Evolutionary conservation across 2,888 invertebrate species (phyloP).

Genomic region (Aporophyla lueneburgensis): DNA sequence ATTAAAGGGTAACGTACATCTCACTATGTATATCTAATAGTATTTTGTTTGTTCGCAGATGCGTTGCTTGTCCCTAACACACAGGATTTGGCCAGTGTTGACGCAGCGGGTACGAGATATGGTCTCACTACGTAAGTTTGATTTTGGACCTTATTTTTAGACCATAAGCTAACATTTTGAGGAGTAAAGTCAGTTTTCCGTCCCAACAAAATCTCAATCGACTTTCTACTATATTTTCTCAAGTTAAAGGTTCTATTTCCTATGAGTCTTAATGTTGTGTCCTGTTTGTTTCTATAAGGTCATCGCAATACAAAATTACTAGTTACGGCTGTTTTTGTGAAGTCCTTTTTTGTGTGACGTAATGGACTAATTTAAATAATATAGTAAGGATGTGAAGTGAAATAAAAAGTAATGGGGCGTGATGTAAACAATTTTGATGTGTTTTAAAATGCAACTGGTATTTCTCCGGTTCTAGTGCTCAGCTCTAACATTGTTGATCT

Average conservation of each 20-base stretch:
- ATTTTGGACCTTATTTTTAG: constrained; percentile 66
- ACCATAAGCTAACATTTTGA: constrained; percentile 46
- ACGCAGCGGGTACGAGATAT: constrained; percentile 68
- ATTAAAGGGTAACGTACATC: constrained; percentile 32
- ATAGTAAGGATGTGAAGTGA: constrained; percentile 78
- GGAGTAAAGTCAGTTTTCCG: constrained; percentile 17
- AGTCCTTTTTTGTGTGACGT: constrained; percentile 51
- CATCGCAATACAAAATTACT: constrained; percentile 36
- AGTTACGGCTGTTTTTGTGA: constrained; percentile 29
- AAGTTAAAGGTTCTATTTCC: constrained; percentile 61
- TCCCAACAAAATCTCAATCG: constrained; percentile 45
- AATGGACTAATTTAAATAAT: constrained; percentile 77
- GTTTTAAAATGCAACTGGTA: constrained; percentile 48
- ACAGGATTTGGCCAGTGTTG: constrained; percentile 76
- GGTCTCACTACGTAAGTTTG: constrained; percentile 73
- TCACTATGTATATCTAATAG: constrained; percentile 64
- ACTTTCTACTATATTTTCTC: constrained; percentile 67
- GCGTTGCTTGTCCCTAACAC: constrained; percentile 78
- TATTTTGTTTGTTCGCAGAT: constrained; percentile 82
- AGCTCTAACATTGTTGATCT: no score
- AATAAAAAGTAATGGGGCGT: constrained; percentile 74
- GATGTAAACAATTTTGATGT: constrained; percentile 76
- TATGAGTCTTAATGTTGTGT: constrained; percentile 8
- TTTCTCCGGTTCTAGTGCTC: constrained; percentile 13
- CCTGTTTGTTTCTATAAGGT: constrained; percentile 11